Evolutionary conservation across 2,113 vertebrate species (phyloP), one percentile per base, ranked within the genome.

Genomic region (Phylloscopus trochiloides): DNA sequence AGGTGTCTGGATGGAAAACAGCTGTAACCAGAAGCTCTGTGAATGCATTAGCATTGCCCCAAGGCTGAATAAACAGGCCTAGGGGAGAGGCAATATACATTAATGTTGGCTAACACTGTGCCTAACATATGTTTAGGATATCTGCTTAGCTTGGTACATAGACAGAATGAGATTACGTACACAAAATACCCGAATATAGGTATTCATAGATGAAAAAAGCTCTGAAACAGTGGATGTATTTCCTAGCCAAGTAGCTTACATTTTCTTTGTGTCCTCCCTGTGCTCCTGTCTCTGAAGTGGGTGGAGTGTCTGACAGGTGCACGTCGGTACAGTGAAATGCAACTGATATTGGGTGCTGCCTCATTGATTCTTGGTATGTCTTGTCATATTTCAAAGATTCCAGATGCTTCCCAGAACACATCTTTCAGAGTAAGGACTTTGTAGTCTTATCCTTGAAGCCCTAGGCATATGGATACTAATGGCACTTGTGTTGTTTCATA

Each of bases 1-100:
- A 87, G 43, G 65, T 81, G 68, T 77, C 68, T 94, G 87, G 76
- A 89, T 87, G 65, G 68, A 92, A 96, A 94, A 59, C 77, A 96
- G 84, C 84, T 96, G 87, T 91, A 92, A 95, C 80, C 87, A 95
- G 92, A 91, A 96, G 92, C 95, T 81, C 7, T 62, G 34, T 71
- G 38, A 62, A 38, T 81, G 73, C 72, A 77, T 89, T 96, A 95
- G 59, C 20, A 50, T 92, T 71, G 63, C 83, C 92, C 32, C 38
- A 34, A 92, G 89, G 86, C 84, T 68, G 80, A 81, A 91, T 80
- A 92, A 95, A 80, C 79, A 89, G 80, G 80, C 57, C 61, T 71
- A 34, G 80, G 80, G 34, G 80, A 80, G 84, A 89, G 43, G 59
- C 73, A 81, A 43, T 47, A 2, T 88, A 12, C 67, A 62, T 83